Base-by-base conservation (phyloP, 2,113 vertebrate species). In the Microcebus jonahi region DNA sequence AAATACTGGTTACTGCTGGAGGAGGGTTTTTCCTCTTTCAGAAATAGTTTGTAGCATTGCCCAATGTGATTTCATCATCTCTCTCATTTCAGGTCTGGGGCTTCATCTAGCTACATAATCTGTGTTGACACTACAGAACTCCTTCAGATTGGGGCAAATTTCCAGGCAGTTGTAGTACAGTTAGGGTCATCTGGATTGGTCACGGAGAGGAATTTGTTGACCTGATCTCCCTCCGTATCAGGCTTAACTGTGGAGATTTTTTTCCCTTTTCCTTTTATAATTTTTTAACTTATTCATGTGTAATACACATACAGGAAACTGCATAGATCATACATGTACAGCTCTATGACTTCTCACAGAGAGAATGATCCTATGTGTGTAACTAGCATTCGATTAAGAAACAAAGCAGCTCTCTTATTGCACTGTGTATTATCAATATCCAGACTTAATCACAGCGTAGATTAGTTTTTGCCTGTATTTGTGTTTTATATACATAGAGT, bases 41-140 rank as follows among this genome's bases (percentile, higher is more conserved):
- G 48, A 95, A 95, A 71, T 77, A 92, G 53, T 25, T 29, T 39
- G 29, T 57, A 80, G 59, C 70, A n/a, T 95, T 91, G 96, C n/a
- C 63, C 42, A 42, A 39, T 94, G 45, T 79, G 42, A 87, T 76
- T 88, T 86, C 34, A 61, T 95, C 67, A 39, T 89, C 36, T 90
- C 34, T 65, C n/a, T 68, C 25, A 61, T 93, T 76, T 88, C 25
- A 90, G 71, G 48, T 88, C 21, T 20, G 36, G 77, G 25, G 25
- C 23, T 89, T 96, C 77, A 42, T 94, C n/a, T 95, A 45, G 48
- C 55, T 81, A 8, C 13, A 71, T 91, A 77, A 73, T 92, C n/a
- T 79, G 1, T 50, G 9, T 55, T 65, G 34, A 94, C 94, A 82
- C 29, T 84, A 10, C 13, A 67, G 57, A 17, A 6, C 14, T 53